Conservation (phyloP, 1,140 invertebrate species). For the Cydia fagiglandana region DNA sequence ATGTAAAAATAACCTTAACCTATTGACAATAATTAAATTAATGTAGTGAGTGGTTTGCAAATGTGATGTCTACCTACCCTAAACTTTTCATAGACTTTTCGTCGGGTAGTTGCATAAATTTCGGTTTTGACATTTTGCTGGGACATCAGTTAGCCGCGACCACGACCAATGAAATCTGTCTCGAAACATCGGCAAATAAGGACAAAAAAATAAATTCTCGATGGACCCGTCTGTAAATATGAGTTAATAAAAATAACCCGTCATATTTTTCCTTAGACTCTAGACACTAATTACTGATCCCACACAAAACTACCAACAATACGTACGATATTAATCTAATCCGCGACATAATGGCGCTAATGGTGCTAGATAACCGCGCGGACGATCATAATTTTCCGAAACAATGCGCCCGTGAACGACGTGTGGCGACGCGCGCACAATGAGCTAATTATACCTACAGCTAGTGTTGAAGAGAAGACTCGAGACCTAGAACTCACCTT, state of each 20-base stretch:
- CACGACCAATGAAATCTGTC: no score
- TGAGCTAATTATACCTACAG: constrained; percentile 61
- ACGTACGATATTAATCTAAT: constrained; percentile 48
- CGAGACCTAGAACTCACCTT: background rate
- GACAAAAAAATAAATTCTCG: no score
- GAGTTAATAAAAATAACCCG: background rate
- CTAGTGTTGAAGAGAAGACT: constrained; percentile 39
- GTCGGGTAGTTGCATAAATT: no score
- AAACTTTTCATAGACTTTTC: no score
- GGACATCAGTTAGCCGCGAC: no score
- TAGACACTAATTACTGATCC: constrained; percentile 16
- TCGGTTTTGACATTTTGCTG: no score
- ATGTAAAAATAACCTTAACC: background rate
- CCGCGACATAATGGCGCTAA: constrained; percentile 59
- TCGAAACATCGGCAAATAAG: no score
- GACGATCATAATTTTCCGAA: constrained; percentile 62
- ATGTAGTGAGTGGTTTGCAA: no score
- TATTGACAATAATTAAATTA: no score
- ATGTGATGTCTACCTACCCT: no score
- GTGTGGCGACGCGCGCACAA: constrained; percentile 53
- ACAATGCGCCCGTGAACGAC: constrained; percentile 60
- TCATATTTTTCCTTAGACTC: background rate
- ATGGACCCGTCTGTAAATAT: no score
- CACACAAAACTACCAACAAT: constrained; percentile 43
- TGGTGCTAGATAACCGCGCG: constrained; percentile 54